Conservation (phyloP, 2,113 vertebrate species). For the Odobenus rosmarus region DNA sequence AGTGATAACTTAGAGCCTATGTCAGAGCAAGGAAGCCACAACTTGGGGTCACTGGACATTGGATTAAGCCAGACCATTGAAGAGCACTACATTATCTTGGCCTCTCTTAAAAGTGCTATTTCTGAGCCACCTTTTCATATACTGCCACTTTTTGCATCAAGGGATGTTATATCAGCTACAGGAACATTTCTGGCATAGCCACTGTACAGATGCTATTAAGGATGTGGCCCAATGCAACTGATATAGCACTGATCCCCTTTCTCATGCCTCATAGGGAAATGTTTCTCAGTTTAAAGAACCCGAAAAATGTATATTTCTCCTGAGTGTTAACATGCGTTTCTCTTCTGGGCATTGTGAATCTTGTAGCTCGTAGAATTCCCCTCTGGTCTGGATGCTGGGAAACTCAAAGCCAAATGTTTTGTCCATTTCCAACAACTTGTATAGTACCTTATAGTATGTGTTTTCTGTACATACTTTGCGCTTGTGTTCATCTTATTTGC, state of each 20-base stretch:
- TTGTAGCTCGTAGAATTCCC: not conserved
- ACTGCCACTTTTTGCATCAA: not conserved
- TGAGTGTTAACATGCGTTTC: not conserved
- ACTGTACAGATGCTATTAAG: not conserved
- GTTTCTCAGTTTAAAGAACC: not conserved
- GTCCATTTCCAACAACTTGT: not conserved
- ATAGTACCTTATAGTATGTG: not conserved
- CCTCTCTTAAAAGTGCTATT: not conserved
- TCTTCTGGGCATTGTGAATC: not conserved
- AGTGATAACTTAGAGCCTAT: not conserved
- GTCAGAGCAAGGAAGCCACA: not conserved
- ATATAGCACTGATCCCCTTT: not conserved
- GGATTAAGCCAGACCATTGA: not conserved
- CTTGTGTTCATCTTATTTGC: not conserved
- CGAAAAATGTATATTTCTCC: slow-evolving; percentile 6
- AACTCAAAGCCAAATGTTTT: not conserved
- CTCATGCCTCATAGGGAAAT: not conserved
- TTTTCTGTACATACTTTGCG: not conserved
- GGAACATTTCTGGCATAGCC: not conserved
- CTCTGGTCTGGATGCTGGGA: not conserved
- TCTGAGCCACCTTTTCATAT: not conserved
- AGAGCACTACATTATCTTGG: not conserved
- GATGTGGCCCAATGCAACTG: not conserved
- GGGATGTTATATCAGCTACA: not conserved
- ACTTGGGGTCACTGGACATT: not conserved